Evolutionary conservation across 2,113 vertebrate species (phyloP).

Genomic region (Crotalus horridus): DNA sequence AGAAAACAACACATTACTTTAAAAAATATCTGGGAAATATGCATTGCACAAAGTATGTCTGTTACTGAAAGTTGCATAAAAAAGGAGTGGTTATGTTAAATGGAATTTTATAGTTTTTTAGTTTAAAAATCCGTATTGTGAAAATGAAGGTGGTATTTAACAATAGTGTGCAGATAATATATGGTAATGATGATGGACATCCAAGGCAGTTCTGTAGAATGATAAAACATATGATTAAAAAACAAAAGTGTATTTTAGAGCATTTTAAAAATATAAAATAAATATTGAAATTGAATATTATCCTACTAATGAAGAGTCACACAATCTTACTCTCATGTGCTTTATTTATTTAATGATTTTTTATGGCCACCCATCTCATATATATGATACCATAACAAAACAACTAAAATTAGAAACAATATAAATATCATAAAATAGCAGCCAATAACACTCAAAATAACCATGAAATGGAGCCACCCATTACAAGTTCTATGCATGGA

Average conservation of each 20-base stretch:
- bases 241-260: background rate
- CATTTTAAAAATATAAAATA: background rate
- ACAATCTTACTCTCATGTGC: background rate
- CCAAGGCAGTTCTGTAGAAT: background rate
- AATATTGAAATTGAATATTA: background rate
- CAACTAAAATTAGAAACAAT: background rate
- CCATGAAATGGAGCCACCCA: background rate
- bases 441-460: background rate
- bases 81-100: background rate
- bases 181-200: background rate
- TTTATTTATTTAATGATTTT: background rate
- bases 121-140: background rate
- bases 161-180: background rate
- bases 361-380: background rate
- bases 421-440: background rate
- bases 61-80: background rate
- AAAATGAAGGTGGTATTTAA: background rate
- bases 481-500: background rate
- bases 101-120: background rate
- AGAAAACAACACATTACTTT: background rate
- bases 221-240: background rate
- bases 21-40: background rate
- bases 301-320: background rate
- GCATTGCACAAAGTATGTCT: background rate
- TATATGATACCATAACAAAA: background rate